Base-by-base conservation (phyloP, 1,140 invertebrate genomes). In the Euglossa dilemma region DNA sequence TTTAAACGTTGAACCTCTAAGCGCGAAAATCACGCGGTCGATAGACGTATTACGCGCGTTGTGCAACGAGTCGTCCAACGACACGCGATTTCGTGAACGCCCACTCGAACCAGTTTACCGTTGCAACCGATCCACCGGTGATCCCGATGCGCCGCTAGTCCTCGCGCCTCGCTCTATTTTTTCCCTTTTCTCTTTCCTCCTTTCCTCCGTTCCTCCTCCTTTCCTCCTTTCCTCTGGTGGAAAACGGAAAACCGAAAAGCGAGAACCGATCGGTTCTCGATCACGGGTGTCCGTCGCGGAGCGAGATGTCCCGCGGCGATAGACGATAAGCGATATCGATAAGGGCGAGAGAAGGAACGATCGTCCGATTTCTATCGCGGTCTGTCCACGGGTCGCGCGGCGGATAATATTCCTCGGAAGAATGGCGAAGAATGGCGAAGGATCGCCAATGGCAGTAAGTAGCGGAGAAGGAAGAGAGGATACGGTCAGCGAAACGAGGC, bases 61-160 rank as follows among this genome's bases (percentile, higher is more conserved):
- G 69, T 63, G 61, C 25, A 14, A 63, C 57, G 72, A 20, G 72
- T 28, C 57, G 9, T 84, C 85, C 89, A 90, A 83, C 87, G 88
- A 90, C 90, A 85, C 88, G 76, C 73, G 54, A 80, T 82, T 89
- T 79, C 59, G 87, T 86, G 85, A 84, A 9, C 87, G 87, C 78
- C 72, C 89, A 91, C 87, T 85, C 90, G 87, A 87, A 86, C 89
- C 87, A 84, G 80, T 72, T 83, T 75, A 67, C 85, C 80, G 88
- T 89, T 91, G 88, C 90, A 90, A 88, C 90, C 90, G 90, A 90
- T 89, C 89, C 90, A 16, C 1, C 16, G 8, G 90, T 87, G 86
- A 85, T 85, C 16, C n/a, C 90, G 86, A 47, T 85, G 86, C 76
- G 85, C 74, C 70, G 84, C 75, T 76, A 23, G 43, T 45, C 43